Evolutionary conservation across 2,888 invertebrate species (phyloP).

Genomic region (Miltochrista miniata): DNA sequence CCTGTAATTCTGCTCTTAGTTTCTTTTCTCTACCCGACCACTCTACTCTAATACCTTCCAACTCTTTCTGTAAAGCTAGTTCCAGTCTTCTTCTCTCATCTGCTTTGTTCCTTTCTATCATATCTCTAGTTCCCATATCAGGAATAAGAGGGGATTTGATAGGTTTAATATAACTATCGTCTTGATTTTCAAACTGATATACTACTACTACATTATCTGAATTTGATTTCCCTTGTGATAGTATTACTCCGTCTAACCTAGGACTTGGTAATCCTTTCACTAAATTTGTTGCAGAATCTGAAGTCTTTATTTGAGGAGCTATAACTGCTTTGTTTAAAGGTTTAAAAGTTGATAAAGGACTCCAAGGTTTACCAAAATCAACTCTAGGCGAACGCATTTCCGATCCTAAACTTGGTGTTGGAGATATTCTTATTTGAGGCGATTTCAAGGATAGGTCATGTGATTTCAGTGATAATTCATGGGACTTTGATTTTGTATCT

Average conservation of each 20-base stretch:
- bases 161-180: conserved; percentile 54
- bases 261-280: conserved; percentile 65
- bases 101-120: conserved; percentile 70
- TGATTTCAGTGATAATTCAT: conserved; percentile 29
- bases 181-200: conserved; percentile 73
- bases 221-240: conserved; percentile 75
- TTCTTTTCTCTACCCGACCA: conserved; percentile 82
- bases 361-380: conserved; percentile 68
- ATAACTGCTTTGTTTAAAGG: conserved; percentile 56
- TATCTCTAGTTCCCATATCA: conserved; percentile 68
- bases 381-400: conserved; percentile 61
- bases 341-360: conserved; percentile 67
- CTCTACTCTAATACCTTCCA: conserved; percentile 81
- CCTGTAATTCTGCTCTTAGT: conserved; percentile 79
- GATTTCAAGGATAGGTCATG: conserved; percentile 45
- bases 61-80: conserved; percentile 73
- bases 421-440: conserved; percentile 62
- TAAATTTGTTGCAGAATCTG: conserved; percentile 64
- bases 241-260: conserved; percentile 70
- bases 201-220: conserved; percentile 76
- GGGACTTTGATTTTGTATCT: conserved; percentile 48
- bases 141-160: conserved; percentile 68
- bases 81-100: conserved; percentile 73
- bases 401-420: conserved; percentile 58
- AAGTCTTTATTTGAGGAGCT: conserved; percentile 56